Conservation (phyloP, 2,888 invertebrate genomes). For the Apamea anceps region DNA sequence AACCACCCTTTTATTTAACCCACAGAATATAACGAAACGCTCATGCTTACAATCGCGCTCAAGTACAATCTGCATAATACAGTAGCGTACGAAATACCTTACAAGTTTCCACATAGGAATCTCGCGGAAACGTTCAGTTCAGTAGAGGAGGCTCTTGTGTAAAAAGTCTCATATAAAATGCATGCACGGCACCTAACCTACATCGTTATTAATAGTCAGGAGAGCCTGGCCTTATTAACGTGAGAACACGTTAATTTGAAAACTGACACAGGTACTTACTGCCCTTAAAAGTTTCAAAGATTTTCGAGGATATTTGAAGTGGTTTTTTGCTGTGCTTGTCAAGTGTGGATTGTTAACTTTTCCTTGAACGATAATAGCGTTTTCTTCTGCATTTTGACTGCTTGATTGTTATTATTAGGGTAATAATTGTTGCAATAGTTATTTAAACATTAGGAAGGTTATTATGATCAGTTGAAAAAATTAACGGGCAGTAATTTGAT, state of each 20-base stretch:
- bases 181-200: conserved; percentile 51
- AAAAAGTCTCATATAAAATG: conserved; percentile 63
- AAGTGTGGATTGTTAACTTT: not conserved
- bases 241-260: conserved; percentile 55
- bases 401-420: not conserved
- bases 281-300: conserved; percentile 22
- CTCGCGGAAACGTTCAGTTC: conserved; percentile 37
- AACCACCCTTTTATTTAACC: conserved; percentile 1
- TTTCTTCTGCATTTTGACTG: not conserved
- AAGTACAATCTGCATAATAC: conserved; percentile 45
- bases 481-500: no score
- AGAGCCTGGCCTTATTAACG: conserved; percentile 36
- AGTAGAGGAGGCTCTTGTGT: conserved; percentile 29
- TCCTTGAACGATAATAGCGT: not conserved
- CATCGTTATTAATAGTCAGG: conserved; percentile 53
- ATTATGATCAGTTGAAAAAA: no score
- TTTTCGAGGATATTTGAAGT: not conserved
- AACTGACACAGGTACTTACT: conserved; percentile 15
- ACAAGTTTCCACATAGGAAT: conserved; percentile 32
- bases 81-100: conserved; percentile 24
- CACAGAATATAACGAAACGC: conserved; percentile 29
- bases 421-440: not conserved
- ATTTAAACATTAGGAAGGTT: not conserved
- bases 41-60: conserved; percentile 2
- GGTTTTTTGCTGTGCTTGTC: not conserved